Evolutionary conservation across 2,113 vertebrate genomes (phyloP), one percentile per base, ranked within the genome.

Genomic region (Leptobrachium ailaonicum): DNA sequence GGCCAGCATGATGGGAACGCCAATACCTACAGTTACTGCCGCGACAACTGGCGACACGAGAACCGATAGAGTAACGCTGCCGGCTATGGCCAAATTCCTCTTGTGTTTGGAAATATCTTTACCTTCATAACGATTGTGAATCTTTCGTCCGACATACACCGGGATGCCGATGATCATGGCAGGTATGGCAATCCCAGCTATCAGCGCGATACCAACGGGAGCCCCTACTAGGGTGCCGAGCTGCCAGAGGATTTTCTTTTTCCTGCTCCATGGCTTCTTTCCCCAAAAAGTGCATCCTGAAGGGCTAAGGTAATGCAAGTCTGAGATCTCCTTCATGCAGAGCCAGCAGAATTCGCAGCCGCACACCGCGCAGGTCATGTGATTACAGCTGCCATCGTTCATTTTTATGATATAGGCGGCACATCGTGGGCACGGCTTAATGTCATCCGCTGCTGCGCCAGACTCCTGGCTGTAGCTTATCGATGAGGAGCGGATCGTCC

Each of bases 271-370:
- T 0, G 97, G 98, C 85, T 99, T 99, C 90, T 99, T 99, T 14
- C 98, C 98, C 98, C 98, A 99, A 83, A 99, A 99, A 0, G 97
- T 99, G 90, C 97, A 99, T 69, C 97, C 97, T 87, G 98, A 99
- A 4, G 98, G 98, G 88, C 98, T 99, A 82, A 99, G 92, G 92
- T 99, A 99, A 95, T 99, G 98, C 86, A 99, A 92, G 89, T 99
- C 98, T 69, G 98, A 99, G 89, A 99, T 99, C 91, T 99, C 98
- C 91, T 99, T 99, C 97, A 99, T 99, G 85, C 98, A 99, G 0
- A 99, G 93, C 98, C 98, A 99, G 90, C 98, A 99, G 92, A 99
- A 99, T 87, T 99, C 97, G 74, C 98, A 99, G 85, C 97, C 97
- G 73, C 97, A 99, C 82, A 99, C 97, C 2, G 97, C 97, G 71